Base-by-base conservation (phyloP, 2,113 vertebrate genomes). In the Hippocampus guttulatus region DNA sequence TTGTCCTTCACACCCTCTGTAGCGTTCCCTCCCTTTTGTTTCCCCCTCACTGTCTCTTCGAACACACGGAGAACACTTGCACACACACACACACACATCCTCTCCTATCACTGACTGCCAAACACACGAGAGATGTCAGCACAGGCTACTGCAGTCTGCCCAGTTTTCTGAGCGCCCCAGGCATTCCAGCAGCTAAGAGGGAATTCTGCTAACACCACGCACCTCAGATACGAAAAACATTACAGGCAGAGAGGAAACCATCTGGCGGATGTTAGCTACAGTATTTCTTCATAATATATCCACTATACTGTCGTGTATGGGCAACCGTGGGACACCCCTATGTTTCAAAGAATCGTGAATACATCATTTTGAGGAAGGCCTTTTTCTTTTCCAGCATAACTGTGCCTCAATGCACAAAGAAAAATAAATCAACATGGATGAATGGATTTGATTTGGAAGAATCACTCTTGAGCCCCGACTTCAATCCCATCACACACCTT, bases 41-140 rank as follows among this genome's bases (percentile, higher is more conserved):
- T 81, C 51, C 69, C 21, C 49, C 55, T 68, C 67, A 25, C 20
- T 25, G 60, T 60, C 66, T 64, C 68, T 54, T 64, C 68, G 25
- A 14, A 61, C 57, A 58, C 70, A 73, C 62, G 64, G 47, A 45
- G 57, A 43, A 45, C 11, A 45, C 43, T 12, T 14, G 3, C 43
- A 14, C 43, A 45, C 11, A 45, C 2, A 14, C 43, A 68, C 54
- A 52, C 62, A 38, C 52, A 54, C 33, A 45, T 27, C 55, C 5
- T 4, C 33, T 41, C 64, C 27, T 71, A 62, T 74, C 78, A 10
- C 63, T 70, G 75, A n/a, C 43, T 47, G n/a, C 69, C 15, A 0
- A 74, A 72, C 74, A 79, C 79, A 81, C 85, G 75, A 84, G 74
- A 70, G 62, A 68, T 69, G 75, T 78, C 76, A 75, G 80, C 71